Base-by-base conservation (phyloP, 2,113 vertebrate species). In the Grammomys dolichurus region DNA sequence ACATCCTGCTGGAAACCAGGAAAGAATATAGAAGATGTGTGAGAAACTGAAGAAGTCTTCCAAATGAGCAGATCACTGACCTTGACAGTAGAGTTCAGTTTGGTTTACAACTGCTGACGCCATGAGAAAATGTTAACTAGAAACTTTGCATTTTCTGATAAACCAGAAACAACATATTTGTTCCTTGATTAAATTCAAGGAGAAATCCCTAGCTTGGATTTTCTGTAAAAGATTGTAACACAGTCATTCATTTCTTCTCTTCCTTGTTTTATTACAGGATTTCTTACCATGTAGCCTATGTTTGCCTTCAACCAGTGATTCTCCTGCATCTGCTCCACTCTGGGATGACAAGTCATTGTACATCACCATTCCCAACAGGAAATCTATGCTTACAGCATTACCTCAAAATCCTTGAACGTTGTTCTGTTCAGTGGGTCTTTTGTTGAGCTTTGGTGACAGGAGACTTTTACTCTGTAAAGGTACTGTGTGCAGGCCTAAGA, bases 111-210 rank as follows among this genome's bases (percentile, higher is more conserved):
- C 51, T 87, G 36, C 90, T 88, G 88, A 19, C 4, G 3, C 60
- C 22, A 28, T 69, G 87, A 90, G 43, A 94, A 94, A 73, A 2
- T 51, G 76, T 40, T 73, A 36, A 12, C 3, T 43, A 72, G 43
- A 86, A 16, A 26, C 43, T 81, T 88, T 77, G 26, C 36, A 31
- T 69, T 76, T 89, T 89, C 65, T 26, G 3, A 31, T 87, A 88
- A 77, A 60, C 85, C 54, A 56, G 58, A 89, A 90, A 87, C 19
- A 89, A 36, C 65, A 48, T 4, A 4, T 5, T 81, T 88, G 67
- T 94, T 97, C 77, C 78, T 93, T 67, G 69, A 54, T 91, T 91
- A 87, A 80, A 69, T 78, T 88, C 70, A 92, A 86, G 51, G 51
- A 72, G 36, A 90, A 63, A 65, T 75, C 76, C 63, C 28, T 87